phyloP scores from a whole-genome alignment of 2,888 invertebrate species.

The Caradrina clavipalpis region DNA sequence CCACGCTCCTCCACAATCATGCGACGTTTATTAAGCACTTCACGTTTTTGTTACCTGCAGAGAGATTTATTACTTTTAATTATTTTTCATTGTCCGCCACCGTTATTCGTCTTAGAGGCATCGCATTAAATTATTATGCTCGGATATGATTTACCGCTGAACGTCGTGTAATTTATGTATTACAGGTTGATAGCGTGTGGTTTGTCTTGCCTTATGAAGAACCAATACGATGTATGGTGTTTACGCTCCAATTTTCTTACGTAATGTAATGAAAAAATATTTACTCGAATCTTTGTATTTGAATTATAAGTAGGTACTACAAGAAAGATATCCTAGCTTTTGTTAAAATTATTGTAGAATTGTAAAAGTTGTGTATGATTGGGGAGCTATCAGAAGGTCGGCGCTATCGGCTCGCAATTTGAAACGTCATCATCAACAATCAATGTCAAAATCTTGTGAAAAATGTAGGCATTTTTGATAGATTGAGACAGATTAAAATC shows the following conservation, averaged over 20 bases:
- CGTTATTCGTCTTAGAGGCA: slow-evolving; percentile 83
- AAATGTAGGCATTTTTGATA: too few species aligned
- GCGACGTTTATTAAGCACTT: slow-evolving; percentile 90
- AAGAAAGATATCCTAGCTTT: too few species aligned
- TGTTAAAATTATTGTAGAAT: too few species aligned
- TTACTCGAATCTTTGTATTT: background rate
- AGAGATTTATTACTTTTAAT: slow-evolving; percentile 91
- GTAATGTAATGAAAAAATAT: background rate
- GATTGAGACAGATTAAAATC: too few species aligned
- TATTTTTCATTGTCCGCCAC: slow-evolving; percentile 89
- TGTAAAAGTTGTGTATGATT: too few species aligned
- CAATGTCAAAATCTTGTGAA: too few species aligned
- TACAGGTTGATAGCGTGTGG: slow-evolving; percentile 51
- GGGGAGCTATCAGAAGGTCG: too few species aligned
- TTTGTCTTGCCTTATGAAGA: slow-evolving; percentile 26
- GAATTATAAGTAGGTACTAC: background rate
- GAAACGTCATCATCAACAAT: too few species aligned
- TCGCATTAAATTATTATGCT: slow-evolving; percentile 86
- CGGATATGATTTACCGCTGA: slow-evolving; percentile 81
- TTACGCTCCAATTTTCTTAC: slow-evolving; percentile 8
- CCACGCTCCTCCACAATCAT: slow-evolving; percentile 85
- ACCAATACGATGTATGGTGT: slow-evolving; percentile 32
- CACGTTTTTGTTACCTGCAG: slow-evolving; percentile 89
- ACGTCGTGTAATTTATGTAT: slow-evolving; percentile 76
- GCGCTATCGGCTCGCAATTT: too few species aligned